Evolutionary conservation across 2,113 vertebrate genomes (phyloP).

Genomic region (Heteronetta atricapilla): DNA sequence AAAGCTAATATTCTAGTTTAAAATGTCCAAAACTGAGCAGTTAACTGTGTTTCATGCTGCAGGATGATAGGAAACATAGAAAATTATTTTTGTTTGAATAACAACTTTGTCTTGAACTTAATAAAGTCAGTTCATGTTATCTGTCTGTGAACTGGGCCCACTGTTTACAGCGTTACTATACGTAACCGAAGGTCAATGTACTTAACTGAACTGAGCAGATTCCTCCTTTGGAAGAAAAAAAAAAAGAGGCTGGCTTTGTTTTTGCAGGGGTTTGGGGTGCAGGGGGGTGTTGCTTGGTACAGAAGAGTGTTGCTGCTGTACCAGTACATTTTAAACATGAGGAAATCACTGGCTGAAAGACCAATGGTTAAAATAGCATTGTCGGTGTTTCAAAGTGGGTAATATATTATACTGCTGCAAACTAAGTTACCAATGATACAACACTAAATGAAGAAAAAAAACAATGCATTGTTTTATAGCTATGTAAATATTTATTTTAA

Average conservation of each 20-base stretch:
- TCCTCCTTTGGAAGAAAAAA: not conserved
- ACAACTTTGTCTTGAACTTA: not conserved
- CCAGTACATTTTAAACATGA: not conserved
- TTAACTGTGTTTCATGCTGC: not conserved
- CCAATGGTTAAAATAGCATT: not conserved
- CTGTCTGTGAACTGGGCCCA: slow-evolving; percentile 48
- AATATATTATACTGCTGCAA: not conserved
- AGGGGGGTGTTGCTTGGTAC: not conserved
- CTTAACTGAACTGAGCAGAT: not conserved
- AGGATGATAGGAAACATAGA: slow-evolving; percentile 12
- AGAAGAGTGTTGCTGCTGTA: not conserved
- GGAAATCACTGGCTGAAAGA: not conserved
- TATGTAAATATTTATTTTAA: slow-evolving; percentile 63
- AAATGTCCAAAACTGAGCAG: not conserved
- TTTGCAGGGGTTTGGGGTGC: not conserved
- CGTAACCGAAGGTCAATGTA: slow-evolving; percentile 21
- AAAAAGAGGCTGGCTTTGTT: not conserved
- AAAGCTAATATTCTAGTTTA: not conserved
- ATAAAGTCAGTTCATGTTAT: not conserved
- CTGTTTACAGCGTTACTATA: slow-evolving; percentile 46
- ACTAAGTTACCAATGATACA: slow-evolving; percentile 18
- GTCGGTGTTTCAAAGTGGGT: not conserved
- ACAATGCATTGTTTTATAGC: slow-evolving; percentile 9
- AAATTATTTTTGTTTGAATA: not conserved
- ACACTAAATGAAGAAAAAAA: slow-evolving; percentile 13